Base-by-base conservation (phyloP, 2,888 invertebrate genomes). In the Rhopalosiphum nymphaeae region DNA sequence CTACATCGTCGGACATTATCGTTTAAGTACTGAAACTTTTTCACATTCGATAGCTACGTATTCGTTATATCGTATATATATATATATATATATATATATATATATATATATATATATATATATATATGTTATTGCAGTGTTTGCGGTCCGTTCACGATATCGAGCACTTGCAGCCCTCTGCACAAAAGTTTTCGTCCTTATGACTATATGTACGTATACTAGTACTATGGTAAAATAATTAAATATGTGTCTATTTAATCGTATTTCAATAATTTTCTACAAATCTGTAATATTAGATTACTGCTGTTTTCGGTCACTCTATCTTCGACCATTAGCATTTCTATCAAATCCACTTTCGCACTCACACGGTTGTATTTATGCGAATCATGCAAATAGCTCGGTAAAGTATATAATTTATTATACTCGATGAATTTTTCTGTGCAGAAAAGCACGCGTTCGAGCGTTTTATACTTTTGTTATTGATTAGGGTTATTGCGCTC, bases 1-100 rank as follows among this genome's bases (percentile, higher is more conserved):
- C 42, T 42, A 89, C 26, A 42, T 89, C 89, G 89, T 13, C 25
- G 56, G 56, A 89, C 89, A 89, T 89, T 56, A 88, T 88, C 88
- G 88, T 88, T 87, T 56, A 57, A 56, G 56, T 11, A 89, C 44
- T 46, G 44, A 7, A 36, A 89, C 56, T 56, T 56, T 89, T 56
- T 4, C 53, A 42, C 89, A 29, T 42, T 44, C 89, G 89, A 57
- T 44, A 25, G 29, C 13, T 26, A 42, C 86, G 86, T n/a, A 25
- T 46, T 46, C 86, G 42, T 44, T 46, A 3, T 25, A 26, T 46
- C 42, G 87, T 46, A 46, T 46, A 44, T 44, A 46, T 46, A 0
- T 49, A 49, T 13, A 46, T 46, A 0, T 49, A 49, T 13, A 46
- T 46, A 0, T 49, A 49, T 13, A 46, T 46, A 0, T 49, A 49